Conservation (phyloP, 2,888 invertebrate genomes). For the Thecocarcelia acutangulata region DNA sequence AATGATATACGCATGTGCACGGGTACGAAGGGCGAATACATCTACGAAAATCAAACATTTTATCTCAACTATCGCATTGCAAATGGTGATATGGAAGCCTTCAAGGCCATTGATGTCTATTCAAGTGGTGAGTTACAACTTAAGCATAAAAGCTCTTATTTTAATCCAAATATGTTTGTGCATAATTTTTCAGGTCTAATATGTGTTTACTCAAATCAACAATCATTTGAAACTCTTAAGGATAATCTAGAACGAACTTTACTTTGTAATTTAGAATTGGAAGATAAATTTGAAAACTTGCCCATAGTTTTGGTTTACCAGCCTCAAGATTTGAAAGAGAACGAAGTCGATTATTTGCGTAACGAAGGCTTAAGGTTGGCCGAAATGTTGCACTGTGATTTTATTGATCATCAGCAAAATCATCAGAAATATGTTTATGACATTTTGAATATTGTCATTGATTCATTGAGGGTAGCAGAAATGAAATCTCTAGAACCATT, state of each 20-base stretch:
- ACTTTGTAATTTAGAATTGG: conserved; percentile 93
- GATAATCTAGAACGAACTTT: conserved; percentile 95
- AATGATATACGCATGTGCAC: conserved; percentile 93
- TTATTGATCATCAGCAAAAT: conserved; percentile 81
- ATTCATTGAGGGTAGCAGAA: conserved; percentile 80
- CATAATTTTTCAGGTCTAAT: conserved; percentile 84
- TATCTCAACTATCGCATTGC: conserved; percentile 92
- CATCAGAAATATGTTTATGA: conserved; percentile 82
- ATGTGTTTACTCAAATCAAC: conserved; percentile 94
- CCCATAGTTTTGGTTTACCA: conserved; percentile 96
- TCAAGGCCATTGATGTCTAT: conserved; percentile 91
- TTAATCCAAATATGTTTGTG: not conserved
- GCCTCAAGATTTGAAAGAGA: conserved; percentile 90
- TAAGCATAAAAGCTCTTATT: not conserved
- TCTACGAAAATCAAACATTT: conserved; percentile 90
- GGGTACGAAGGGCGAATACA: conserved; percentile 91
- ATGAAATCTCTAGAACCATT: conserved; percentile 80
- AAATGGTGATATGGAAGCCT: conserved; percentile 93
- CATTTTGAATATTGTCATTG: conserved; percentile 81
- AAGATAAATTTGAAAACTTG: conserved; percentile 93
- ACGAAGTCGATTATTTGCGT: conserved; percentile 91
- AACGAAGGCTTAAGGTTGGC: conserved; percentile 95
- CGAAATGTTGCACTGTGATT: conserved; percentile 85
- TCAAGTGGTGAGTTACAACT: conserved; percentile 87
- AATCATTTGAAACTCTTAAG: conserved; percentile 94